Percentiles rank a stretch among this genome's conserved stretches.
Evolutionary conservation across 2,797 vertebrate genomes (phyloP).

Genomic region (Epinephelus coioides): DNA sequence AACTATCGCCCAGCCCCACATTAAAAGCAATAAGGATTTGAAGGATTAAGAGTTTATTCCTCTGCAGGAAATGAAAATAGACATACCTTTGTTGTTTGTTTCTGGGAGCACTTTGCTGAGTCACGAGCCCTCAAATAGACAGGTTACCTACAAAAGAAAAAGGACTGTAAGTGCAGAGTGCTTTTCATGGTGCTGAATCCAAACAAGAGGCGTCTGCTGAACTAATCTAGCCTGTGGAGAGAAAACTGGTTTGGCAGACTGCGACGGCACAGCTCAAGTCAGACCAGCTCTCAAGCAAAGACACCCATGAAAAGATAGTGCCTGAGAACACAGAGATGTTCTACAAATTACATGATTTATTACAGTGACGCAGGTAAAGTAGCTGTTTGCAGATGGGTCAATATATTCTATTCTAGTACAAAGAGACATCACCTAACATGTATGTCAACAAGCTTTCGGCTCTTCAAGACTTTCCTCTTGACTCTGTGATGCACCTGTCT

Average conservation of each 20-base stretch:
- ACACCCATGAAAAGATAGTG: neutral
- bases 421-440: neutral
- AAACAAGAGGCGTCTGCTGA: slow-evolving; percentile 49
- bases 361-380: neutral
- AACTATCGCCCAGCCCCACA: neutral
- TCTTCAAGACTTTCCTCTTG: neutral
- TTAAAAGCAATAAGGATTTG: slow-evolving; percentile 4
- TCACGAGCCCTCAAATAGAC: slow-evolving; percentile 15
- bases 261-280: slow-evolving; percentile 27
- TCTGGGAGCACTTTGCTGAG: slow-evolving; percentile 2
- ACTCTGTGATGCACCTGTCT: slow-evolving; percentile 2
- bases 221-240: slow-evolving; percentile 27
- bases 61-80: slow-evolving; percentile 5
- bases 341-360: neutral
- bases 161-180: neutral
- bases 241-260: slow-evolving; percentile 72
- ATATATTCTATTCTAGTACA: neutral
- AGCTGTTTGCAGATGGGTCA: neutral
- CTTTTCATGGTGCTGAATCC: slow-evolving; percentile 6
- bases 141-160: slow-evolving; percentile 4
- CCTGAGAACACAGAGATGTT: neutral
- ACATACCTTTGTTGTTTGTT: slow-evolving; percentile 31
- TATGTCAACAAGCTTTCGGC: neutral
- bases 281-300: slow-evolving; percentile 47
- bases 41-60: neutral